Conservation (phyloP, 2,797 vertebrate genomes). For the Tachyglossus aculeatus region DNA sequence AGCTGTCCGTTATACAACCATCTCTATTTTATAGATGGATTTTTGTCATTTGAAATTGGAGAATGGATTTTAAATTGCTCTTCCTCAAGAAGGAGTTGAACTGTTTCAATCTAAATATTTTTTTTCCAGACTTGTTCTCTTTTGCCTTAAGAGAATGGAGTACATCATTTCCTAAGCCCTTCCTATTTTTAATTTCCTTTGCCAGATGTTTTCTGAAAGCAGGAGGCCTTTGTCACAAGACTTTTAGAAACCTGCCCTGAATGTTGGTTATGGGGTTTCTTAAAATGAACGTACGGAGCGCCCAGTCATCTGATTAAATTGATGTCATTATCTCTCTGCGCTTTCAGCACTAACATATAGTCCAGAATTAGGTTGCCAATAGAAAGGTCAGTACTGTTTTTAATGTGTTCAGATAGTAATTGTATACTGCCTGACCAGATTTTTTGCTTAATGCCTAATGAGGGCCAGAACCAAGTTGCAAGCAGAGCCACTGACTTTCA, state of each 20-base stretch:
- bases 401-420: background rate
- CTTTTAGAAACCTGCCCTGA: conserved; percentile 12
- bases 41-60: background rate
- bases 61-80: background rate
- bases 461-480: conserved; percentile 25
- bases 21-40: background rate
- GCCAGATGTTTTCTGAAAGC: conserved; percentile 4
- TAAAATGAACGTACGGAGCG: conserved; percentile 7
- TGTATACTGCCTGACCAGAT: background rate
- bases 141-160: conserved; percentile 5
- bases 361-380: conserved; percentile 15
- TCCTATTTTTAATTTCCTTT: no score
- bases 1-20: background rate
- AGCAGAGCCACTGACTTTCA: conserved; percentile 18
- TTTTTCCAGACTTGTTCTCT: background rate
- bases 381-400: conserved; percentile 26
- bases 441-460: background rate
- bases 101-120: conserved; percentile 3
- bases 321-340: conserved; percentile 30
- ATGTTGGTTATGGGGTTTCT: conserved; percentile 45
- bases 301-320: conserved; percentile 50
- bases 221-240: conserved; percentile 31
- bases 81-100: conserved; percentile 10
- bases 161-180: no score
- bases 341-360: conserved; percentile 12